These are phyloP conservation scores for Manacus vitellinus DNA, from an alignment of 2,113 vertebrate species.

Conservation along the genomic window DNA sequence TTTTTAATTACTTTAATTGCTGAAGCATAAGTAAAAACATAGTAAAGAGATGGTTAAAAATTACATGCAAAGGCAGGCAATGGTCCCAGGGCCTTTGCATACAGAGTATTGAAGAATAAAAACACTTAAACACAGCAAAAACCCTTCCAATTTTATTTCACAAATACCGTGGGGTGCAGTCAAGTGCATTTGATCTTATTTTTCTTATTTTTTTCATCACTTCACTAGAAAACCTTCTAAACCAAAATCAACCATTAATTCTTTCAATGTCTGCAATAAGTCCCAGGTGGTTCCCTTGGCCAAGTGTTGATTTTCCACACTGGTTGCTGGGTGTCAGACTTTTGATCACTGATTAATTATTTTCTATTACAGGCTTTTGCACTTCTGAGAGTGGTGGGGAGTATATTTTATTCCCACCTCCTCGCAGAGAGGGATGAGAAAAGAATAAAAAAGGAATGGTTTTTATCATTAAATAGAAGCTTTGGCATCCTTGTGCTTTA, in stretches of 20 bases:
- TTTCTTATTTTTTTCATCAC: not conserved
- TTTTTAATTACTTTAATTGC: not conserved
- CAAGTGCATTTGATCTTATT: not conserved
- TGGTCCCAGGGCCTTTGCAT: not conserved
- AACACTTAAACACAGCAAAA: not conserved
- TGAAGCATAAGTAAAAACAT: not conserved
- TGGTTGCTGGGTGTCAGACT: not conserved
- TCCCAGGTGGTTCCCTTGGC: not conserved
- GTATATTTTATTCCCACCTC: not conserved
- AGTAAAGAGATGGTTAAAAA: not conserved
- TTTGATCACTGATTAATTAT: not conserved
- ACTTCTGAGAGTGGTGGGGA: not conserved
- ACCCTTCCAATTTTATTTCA: not conserved
- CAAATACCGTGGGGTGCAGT: not conserved
- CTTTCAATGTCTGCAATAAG: not conserved
- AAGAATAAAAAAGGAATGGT: rapidly evolving
- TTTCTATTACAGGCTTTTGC: not conserved
- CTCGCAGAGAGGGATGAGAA: not conserved
- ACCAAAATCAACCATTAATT: not conserved
- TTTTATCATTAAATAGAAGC: not conserved
- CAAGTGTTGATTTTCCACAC: not conserved
- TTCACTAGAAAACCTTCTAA: not conserved
- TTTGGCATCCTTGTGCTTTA: not conserved
- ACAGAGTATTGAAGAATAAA: rapidly evolving
- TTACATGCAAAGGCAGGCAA: not conserved